A percentile compares a stretch with the other conserved stretches of the same genome.
phyloP scores from a whole-genome alignment of 2,888 invertebrate genomes.

The Nyleta sp. region DNA sequence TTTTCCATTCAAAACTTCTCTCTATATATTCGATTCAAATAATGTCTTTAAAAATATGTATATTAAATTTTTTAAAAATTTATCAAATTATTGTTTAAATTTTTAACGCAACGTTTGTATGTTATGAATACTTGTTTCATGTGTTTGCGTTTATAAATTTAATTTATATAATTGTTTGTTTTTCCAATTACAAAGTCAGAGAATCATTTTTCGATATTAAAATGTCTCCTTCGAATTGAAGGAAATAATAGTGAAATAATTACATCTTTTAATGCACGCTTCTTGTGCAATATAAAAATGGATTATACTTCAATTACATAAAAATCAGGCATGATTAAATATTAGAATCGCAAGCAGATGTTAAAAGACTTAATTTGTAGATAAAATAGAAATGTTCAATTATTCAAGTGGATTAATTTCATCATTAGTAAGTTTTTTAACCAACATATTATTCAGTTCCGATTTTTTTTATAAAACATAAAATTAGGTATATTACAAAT shows the following conservation, averaged over 20 bases:
- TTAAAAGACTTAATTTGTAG: conserved; percentile 22
- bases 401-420: conserved; percentile 18
- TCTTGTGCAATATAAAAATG: conserved; percentile 18
- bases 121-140: no score
- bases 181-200: no score
- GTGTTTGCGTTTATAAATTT: no score
- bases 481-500: no score
- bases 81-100: neutral
- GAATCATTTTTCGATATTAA: no score
- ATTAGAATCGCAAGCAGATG: conserved; percentile 21
- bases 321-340: conserved; percentile 37
- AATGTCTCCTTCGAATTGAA: neutral
- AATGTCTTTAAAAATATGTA: conserved; percentile 40
- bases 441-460: no score
- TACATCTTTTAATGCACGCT: conserved; percentile 26
- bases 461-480: no score
- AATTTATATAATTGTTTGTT: no score
- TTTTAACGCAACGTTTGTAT: neutral
- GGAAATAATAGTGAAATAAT: conserved; percentile 4
- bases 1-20: conserved; percentile 43
- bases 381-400: conserved; percentile 39
- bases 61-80: conserved; percentile 21
- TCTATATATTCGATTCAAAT: conserved; percentile 44
- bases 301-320: conserved; percentile 24
- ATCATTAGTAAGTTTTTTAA: neutral